phyloP scores from a whole-genome alignment of 2,797 vertebrate species.

The Pseudochirops cupreus region DNA sequence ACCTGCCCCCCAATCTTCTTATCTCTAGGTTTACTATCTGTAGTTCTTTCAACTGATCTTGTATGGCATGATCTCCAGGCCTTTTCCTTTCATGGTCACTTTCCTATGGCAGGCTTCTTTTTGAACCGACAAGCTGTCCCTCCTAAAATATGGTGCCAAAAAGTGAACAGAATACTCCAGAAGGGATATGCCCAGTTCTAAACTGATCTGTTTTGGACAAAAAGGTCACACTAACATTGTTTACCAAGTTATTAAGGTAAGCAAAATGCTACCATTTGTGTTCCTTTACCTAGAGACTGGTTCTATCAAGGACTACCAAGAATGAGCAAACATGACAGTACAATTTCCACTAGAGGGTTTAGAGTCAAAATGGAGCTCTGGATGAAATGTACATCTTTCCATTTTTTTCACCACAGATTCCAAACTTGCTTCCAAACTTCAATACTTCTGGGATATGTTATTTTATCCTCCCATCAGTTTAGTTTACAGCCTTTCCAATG shows the following conservation, averaged over 20 bases:
- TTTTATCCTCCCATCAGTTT: not conserved
- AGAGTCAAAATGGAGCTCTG: constrained; percentile 17
- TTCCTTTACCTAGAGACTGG: not conserved
- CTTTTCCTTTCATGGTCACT: not conserved
- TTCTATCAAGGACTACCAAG: not conserved
- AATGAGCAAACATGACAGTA: constrained; percentile 18
- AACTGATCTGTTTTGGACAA: not conserved
- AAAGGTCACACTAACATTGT: not conserved
- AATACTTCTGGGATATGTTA: not conserved
- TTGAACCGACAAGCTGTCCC: not conserved
- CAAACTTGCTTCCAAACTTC: not conserved
- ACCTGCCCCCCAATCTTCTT: not conserved
- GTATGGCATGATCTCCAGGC: not conserved
- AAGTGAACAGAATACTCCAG: not conserved
- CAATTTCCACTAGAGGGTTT: constrained; percentile 22
- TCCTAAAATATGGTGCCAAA: not conserved
- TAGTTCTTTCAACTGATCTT: not conserved
- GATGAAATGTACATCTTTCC: not conserved
- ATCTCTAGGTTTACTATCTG: not conserved
- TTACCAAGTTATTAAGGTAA: not conserved
- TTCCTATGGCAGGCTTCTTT: not conserved
- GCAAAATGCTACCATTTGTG: not conserved
- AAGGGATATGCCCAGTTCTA: not conserved
- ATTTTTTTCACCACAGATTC: not conserved
- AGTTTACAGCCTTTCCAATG: not conserved